These are phyloP conservation scores for Himalopsyche tibetana DNA, from an alignment of 2,888 invertebrate genomes.

Conservation along the genomic window DNA sequence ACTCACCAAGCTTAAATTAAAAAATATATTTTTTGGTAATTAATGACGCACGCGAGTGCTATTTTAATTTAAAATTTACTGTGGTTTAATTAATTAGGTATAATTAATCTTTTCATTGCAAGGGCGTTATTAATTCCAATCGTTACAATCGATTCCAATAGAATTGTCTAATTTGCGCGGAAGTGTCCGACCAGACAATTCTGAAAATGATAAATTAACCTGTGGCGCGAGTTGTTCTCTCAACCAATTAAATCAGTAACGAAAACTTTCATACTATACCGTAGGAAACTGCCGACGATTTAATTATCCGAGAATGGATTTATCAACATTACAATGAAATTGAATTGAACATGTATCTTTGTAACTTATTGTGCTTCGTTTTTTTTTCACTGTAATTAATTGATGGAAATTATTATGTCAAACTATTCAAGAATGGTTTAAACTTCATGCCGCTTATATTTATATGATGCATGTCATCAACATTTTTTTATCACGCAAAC, in stretches of 20 bases:
- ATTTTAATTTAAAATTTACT: neutral
- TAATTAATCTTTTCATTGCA: neutral
- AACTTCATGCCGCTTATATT: too few relatives aligned
- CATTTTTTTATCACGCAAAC: too few relatives aligned
- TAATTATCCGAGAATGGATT: too few relatives aligned
- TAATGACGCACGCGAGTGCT: neutral
- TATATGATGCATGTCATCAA: too few relatives aligned
- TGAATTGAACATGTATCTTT: too few relatives aligned
- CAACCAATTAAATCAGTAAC: constrained; percentile 1
- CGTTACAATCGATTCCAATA: constrained; percentile 6
- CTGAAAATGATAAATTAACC: constrained; percentile 23
- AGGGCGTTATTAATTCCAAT: neutral
- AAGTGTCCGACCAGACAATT: constrained; percentile 29
- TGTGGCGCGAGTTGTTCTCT: neutral
- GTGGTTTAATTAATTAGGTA: neutral
- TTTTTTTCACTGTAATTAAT: too few relatives aligned
- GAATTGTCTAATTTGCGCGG: constrained; percentile 4
- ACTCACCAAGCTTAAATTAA: too few relatives aligned
- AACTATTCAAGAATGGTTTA: too few relatives aligned
- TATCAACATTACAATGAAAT: too few relatives aligned
- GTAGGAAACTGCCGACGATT: too few relatives aligned
- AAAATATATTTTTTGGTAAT: neutral
- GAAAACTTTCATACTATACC: neutral
- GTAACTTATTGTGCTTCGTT: too few relatives aligned
- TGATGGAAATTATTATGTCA: too few relatives aligned